phyloP scores from a whole-genome alignment of 53 echinoderm and acorn worm genomes.

The Echinarachnius parma region DNA sequence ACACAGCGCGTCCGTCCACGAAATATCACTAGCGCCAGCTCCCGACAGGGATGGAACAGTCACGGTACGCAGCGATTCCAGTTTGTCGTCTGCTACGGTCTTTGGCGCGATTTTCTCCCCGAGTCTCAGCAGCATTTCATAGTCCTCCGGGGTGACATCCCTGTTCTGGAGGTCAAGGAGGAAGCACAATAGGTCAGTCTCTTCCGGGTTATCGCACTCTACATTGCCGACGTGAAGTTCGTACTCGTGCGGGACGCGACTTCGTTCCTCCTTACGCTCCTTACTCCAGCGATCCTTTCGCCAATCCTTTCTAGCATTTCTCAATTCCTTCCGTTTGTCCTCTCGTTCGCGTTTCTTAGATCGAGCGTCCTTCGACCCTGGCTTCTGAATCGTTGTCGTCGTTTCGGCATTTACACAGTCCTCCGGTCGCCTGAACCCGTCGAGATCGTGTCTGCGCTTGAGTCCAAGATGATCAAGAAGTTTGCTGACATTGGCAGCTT shows the following conservation, averaged over 20 bases:
- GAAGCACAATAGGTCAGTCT: conserved; percentile 47
- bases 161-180: conserved; percentile 78
- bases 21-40: not conserved
- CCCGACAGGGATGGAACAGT: conserved; percentile 12
- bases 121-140: conserved; percentile 74
- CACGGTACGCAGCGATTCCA: conserved; percentile 46
- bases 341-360: not conserved
- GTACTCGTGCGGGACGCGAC: conserved; percentile 30
- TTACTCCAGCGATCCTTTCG: conserved; percentile 34
- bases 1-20: conserved; percentile 53
- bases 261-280: conserved; percentile 25
- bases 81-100: conserved; percentile 38
- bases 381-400: not conserved
- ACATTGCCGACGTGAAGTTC: conserved; percentile 40
- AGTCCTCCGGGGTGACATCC: conserved; percentile 90
- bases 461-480: conserved; percentile 21
- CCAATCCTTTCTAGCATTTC: not conserved
- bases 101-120: conserved; percentile 82
- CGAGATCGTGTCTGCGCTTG: not conserved
- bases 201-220: conserved; percentile 33
- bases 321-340: not conserved
- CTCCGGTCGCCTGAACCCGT: not conserved
- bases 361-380: not conserved
- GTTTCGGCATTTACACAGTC: not conserved
- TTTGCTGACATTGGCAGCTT: conserved; percentile 35